Evolutionary conservation across 2,888 invertebrate species (phyloP).

Genomic region (Platerodrilus igneus): DNA sequence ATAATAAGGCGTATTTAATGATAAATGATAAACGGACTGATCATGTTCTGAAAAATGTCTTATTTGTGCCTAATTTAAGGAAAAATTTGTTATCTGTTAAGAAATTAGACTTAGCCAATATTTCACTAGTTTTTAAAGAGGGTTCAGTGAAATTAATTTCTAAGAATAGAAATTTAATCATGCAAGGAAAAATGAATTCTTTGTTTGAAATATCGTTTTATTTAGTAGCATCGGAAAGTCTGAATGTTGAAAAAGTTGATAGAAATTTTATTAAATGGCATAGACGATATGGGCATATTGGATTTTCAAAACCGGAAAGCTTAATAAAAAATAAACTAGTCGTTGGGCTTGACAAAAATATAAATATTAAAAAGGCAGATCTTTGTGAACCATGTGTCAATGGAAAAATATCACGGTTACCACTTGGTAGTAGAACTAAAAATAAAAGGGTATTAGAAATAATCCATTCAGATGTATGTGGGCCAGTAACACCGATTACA

Average conservation of each 20-base stretch:
- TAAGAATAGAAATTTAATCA: conserved; percentile 9
- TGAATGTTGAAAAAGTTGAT: conserved; percentile 20
- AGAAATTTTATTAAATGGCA: conserved; percentile 20
- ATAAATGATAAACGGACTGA: too few relatives aligned
- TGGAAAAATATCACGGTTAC: conserved; percentile 22
- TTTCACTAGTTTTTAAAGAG: too few relatives aligned
- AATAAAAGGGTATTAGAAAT: conserved; percentile 19
- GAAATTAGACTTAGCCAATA: too few relatives aligned
- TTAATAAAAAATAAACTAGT: conserved; percentile 14
- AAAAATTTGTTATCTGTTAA: too few relatives aligned
- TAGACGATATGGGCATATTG: conserved; percentile 18
- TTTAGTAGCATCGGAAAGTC: conserved; percentile 11
- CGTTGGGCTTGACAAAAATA: conserved; percentile 12
- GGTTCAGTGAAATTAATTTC: not conserved
- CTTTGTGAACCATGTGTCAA: conserved; percentile 26
- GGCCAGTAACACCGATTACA: conserved; percentile 12
- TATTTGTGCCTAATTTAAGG: too few relatives aligned
- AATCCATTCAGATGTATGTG: conserved; percentile 23
- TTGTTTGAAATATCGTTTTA: conserved; percentile 26
- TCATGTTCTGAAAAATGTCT: too few relatives aligned
- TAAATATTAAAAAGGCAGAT: conserved; percentile 15
- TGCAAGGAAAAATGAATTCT: conserved; percentile 15
- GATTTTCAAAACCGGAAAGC: conserved; percentile 12
- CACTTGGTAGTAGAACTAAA: conserved; percentile 21
- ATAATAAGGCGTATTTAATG: too few relatives aligned